Evolutionary conservation across 2,888 invertebrate genomes (phyloP).

Genomic region (Lithophane socia): DNA sequence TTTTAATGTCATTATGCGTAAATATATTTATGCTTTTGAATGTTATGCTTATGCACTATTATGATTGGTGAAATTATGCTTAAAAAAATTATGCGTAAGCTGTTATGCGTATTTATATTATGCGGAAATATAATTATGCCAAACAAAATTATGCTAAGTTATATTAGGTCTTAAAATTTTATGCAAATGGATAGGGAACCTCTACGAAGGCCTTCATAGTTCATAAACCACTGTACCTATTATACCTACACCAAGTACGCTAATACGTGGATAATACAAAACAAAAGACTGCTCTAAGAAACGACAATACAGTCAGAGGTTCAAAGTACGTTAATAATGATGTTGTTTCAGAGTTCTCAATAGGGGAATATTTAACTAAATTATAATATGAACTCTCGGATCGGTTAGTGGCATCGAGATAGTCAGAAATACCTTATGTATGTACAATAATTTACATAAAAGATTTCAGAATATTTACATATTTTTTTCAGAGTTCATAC

Average conservation of each 20-base stretch:
- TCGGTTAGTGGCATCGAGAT: constrained; percentile 14
- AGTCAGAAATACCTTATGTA: not conserved
- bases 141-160: too few relatives aligned
- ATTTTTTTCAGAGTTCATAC: too few relatives aligned
- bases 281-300: not conserved
- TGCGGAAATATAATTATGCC: too few relatives aligned
- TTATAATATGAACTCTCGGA: constrained; percentile 15
- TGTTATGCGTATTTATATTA: too few relatives aligned
- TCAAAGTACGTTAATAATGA: not conserved
- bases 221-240: not conserved
- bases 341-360: constrained; percentile 18
- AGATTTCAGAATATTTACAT: too few relatives aligned
- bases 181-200: too few relatives aligned
- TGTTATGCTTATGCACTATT: too few relatives aligned
- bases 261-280: not conserved
- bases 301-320: not conserved
- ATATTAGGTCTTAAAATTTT: too few relatives aligned
- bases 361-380: constrained; percentile 12
- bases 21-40: too few relatives aligned
- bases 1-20: too few relatives aligned
- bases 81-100: too few relatives aligned
- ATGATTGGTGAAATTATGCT: too few relatives aligned
- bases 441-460: not conserved
- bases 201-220: not conserved
- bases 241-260: not conserved